Conservation (phyloP, 2,888 invertebrate genomes). For the Fissipunctia ypsillon region DNA sequence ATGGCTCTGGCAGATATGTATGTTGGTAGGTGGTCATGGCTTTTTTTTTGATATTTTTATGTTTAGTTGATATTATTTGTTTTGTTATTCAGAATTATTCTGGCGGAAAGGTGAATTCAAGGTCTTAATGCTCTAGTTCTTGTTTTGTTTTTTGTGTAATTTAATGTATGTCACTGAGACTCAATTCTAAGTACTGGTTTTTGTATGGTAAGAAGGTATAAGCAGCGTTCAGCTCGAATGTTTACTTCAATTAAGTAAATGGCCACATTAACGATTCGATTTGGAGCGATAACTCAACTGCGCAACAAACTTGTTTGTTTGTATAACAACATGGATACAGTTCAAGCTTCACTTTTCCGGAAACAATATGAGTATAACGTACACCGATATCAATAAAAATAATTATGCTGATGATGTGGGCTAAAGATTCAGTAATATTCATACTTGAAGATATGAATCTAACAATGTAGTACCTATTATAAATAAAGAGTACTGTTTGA, state of each 20-base stretch:
- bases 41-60: conserved; percentile 64
- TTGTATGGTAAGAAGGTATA: conserved; percentile 36
- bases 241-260: conserved; percentile 62
- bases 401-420: conserved; percentile 22
- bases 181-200: conserved; percentile 51
- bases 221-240: conserved; percentile 37
- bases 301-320: conserved; percentile 80
- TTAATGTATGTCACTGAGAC: conserved; percentile 57
- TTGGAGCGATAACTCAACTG: conserved; percentile 74
- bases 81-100: conserved; percentile 72
- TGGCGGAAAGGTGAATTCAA: conserved; percentile 78
- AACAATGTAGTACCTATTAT: background rate
- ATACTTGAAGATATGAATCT: background rate
- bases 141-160: conserved; percentile 65
- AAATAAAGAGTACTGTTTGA: background rate
- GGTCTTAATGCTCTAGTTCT: conserved; percentile 80
- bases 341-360: conserved; percentile 54
- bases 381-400: conserved; percentile 31
- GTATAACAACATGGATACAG: conserved; percentile 67
- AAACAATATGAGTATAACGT: conserved; percentile 52
- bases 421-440: conserved; percentile 15
- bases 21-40: conserved; percentile 83
- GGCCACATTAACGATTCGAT: conserved; percentile 66
- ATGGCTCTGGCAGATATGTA: conserved; percentile 88
- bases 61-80: conserved; percentile 74